A percentile compares a stretch with the other conserved stretches of the same genome.
Evolutionary conservation across 1,140 invertebrate species (phyloP).

Genomic region (Saccostrea echinata): DNA sequence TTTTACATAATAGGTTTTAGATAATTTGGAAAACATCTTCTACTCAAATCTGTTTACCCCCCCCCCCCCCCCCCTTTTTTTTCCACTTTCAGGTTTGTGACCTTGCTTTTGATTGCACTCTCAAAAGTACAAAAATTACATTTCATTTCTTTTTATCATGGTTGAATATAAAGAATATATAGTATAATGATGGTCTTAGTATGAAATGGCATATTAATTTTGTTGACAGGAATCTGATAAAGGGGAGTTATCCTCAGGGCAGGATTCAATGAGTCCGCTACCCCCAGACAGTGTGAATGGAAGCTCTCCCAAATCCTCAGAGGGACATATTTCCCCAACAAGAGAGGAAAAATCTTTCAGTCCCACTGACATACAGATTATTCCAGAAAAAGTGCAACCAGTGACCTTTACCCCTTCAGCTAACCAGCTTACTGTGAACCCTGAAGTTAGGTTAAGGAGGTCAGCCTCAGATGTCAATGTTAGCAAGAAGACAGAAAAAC

Average conservation of each 20-base stretch:
- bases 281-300: slow-evolving; percentile 5
- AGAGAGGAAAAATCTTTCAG: neutral
- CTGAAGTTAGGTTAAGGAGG: slow-evolving; percentile 33
- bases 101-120: too few species aligned
- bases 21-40: too few species aligned
- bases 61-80: too few species aligned
- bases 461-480: slow-evolving; percentile 52
- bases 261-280: neutral
- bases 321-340: neutral
- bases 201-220: slow-evolving; percentile 30
- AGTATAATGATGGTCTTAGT: neutral
- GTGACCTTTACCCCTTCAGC: neutral
- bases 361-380: neutral
- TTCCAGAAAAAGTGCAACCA: slow-evolving; percentile 36
- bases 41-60: too few species aligned
- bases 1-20: too few species aligned
- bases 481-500: slow-evolving; percentile 30
- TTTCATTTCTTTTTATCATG: neutral
- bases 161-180: neutral
- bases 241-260: neutral
- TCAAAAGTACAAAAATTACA: neutral
- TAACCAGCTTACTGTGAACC: neutral
- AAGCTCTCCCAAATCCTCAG: slow-evolving; percentile 1
- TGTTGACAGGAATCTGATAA: neutral
- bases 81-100: too few species aligned